Percentiles rank a stretch among this genome's conserved stretches.
Evolutionary conservation across 2,113 vertebrate species (phyloP).

Genomic region (Vanacampus margaritifer): DNA sequence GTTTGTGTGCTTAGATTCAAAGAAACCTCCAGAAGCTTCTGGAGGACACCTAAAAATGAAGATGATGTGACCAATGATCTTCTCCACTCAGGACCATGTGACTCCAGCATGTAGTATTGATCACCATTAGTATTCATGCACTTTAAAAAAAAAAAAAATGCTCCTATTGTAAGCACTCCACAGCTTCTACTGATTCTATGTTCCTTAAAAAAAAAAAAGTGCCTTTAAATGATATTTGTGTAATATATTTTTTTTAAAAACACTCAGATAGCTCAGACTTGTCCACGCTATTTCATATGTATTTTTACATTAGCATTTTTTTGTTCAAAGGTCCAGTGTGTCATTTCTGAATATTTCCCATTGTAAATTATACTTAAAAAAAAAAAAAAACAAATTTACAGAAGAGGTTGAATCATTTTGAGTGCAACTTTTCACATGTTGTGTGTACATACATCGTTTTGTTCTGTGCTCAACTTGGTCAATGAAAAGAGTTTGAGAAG

Average conservation of each 20-base stretch:
- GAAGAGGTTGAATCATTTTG: neutral
- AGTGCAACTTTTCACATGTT: neutral
- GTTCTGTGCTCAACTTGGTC: neutral
- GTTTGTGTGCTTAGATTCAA: constrained; percentile 52
- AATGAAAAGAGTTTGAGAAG: neutral
- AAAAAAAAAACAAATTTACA: neutral
- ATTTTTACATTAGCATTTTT: neutral
- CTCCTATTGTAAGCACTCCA: neutral
- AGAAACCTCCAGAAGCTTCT: constrained; percentile 64
- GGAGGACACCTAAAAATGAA: constrained; percentile 55
- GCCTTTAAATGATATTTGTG: constrained; percentile 50
- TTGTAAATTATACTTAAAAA: neutral
- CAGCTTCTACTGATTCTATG: neutral
- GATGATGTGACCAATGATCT: neutral
- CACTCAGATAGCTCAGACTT: neutral
- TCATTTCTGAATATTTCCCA: neutral
- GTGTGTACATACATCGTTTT: neutral
- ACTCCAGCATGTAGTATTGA: constrained; percentile 19
- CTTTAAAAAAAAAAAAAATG: neutral
- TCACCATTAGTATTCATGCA: constrained; percentile 23
- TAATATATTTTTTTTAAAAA: neutral
- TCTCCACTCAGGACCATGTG: constrained; percentile 48
- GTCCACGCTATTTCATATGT: neutral
- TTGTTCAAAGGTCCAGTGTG: neutral
- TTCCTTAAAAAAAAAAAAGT: constrained; percentile 2